Conservation (phyloP, 1,140 invertebrate genomes). For the Rhopalosiphum maidis region DNA sequence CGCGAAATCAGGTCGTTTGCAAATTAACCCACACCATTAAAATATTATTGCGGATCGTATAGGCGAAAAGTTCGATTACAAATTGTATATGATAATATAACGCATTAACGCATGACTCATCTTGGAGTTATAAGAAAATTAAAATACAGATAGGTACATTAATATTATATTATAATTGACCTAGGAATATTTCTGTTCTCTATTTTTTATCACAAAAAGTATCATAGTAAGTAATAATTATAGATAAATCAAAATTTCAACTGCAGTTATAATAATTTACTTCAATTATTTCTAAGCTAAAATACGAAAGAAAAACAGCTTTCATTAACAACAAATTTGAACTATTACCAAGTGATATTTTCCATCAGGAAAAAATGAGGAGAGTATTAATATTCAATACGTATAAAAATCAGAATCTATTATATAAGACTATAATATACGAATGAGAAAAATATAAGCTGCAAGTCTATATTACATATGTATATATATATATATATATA, state of each 20-base stretch:
- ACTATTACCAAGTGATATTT: not conserved
- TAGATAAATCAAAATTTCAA: not conserved
- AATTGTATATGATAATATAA: not conserved
- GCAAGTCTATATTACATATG: not conserved
- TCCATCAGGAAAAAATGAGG: not conserved
- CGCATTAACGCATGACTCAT: not conserved
- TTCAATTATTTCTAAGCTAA: not conserved
- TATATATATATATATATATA: no score
- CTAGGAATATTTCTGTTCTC: not conserved
- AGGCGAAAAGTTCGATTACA: constrained; percentile 2
- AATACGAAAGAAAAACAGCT: not conserved
- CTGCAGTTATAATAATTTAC: not conserved
- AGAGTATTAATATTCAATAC: not conserved
- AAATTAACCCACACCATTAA: constrained; percentile 30
- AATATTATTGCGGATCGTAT: not conserved
- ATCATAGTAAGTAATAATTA: not conserved
- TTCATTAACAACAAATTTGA: not conserved
- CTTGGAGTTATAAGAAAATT: not conserved
- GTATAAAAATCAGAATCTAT: not conserved
- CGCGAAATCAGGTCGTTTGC: constrained; percentile 46
- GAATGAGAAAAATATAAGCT: not conserved
- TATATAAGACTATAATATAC: no score
- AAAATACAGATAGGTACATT: not conserved
- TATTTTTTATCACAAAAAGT: not conserved
- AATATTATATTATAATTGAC: not conserved